These are phyloP conservation scores for Acropora yongei DNA, from an alignment of 64 coral and sea anemone genomes.

Conservation along the genomic window DNA sequence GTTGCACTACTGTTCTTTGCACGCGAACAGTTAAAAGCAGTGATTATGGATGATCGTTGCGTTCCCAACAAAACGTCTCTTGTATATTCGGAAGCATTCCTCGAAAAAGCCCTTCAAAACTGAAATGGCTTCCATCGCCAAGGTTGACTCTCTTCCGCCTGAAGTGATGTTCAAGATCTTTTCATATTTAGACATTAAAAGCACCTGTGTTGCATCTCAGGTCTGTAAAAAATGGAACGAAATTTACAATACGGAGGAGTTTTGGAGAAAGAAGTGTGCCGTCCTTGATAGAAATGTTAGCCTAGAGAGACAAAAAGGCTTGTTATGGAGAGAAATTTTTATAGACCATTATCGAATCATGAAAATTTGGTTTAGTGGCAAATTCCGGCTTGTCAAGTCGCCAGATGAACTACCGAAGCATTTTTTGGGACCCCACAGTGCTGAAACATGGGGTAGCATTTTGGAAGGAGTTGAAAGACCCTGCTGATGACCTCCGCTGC, in stretches of 20 bases:
- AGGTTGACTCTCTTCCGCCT: constrained; percentile 61
- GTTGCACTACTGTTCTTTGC: too few species aligned
- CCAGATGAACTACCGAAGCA: constrained; percentile 70
- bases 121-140: constrained; percentile 16
- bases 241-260: constrained; percentile 61
- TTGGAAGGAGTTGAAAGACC: constrained; percentile 69
- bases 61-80: too few species aligned
- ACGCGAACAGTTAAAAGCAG: too few species aligned
- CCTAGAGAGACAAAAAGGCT: constrained; percentile 58
- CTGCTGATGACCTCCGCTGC: too few species aligned
- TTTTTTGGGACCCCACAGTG: constrained; percentile 60
- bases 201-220: constrained; percentile 77
- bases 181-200: constrained; percentile 75
- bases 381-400: constrained; percentile 63
- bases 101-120: neutral
- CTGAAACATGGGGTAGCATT: constrained; percentile 86
- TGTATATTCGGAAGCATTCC: neutral
- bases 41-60: too few species aligned
- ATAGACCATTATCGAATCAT: constrained; percentile 75
- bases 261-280: constrained; percentile 78
- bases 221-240: constrained; percentile 74
- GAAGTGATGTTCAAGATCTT: constrained; percentile 78
- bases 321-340: constrained; percentile 68
- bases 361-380: constrained; percentile 78
- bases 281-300: constrained; percentile 50